Conservation (phyloP, 2,797 vertebrate species). For the Sebastes variabilis region DNA sequence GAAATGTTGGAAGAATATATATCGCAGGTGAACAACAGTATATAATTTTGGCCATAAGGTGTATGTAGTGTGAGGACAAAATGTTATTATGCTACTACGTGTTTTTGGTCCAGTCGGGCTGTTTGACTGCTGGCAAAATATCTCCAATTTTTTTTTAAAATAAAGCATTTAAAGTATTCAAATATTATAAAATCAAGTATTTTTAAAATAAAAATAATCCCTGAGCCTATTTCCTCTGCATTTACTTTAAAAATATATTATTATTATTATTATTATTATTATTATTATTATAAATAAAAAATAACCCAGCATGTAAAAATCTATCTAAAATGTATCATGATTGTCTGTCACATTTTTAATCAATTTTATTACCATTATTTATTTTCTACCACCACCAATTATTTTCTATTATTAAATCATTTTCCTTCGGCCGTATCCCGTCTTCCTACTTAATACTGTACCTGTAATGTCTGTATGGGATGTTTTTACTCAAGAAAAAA, state of each 20-base stretch:
- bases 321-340: background rate
- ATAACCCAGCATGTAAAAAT: background rate
- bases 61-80: too few species aligned
- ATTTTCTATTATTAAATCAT: background rate
- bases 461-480: background rate
- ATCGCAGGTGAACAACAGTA: background rate
- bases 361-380: too few species aligned
- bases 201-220: background rate
- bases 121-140: too few species aligned
- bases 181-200: too few species aligned
- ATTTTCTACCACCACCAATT: background rate
- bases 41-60: background rate
- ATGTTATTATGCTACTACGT: background rate
- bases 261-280: too few species aligned
- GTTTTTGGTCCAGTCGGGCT: background rate
- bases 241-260: background rate
- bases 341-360: background rate
- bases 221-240: background rate
- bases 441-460: background rate
- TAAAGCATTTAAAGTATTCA: too few species aligned
- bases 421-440: background rate
- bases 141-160: too few species aligned
- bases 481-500: conserved; percentile 10
- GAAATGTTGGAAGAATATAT: conserved; percentile 11
- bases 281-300: background rate